A percentile compares a stretch with the other conserved stretches of the same genome.
Evolutionary conservation across 2,888 invertebrate genomes (phyloP).

Genomic region (Parapristionchus giblindavisi): DNA sequence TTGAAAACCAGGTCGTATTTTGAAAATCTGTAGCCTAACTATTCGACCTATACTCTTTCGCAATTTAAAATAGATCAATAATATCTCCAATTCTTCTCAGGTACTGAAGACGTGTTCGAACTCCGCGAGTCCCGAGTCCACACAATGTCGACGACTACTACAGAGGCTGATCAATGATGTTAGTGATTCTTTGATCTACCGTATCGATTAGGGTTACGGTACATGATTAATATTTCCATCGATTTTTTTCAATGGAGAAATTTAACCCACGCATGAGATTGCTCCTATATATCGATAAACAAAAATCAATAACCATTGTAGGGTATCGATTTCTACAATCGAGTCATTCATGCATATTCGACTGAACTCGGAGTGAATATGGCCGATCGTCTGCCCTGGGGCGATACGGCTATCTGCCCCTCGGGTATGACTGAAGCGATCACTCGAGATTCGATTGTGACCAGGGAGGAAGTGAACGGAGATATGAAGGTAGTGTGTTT

Average conservation of each 20-base stretch:
- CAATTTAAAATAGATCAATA: too few relatives aligned
- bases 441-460: not conserved
- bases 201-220: too few relatives aligned
- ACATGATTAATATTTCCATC: too few relatives aligned
- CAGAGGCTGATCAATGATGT: conserved; percentile 30
- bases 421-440: not conserved
- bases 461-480: conserved; percentile 18
- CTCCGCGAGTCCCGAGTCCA: conserved; percentile 23
- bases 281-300: not conserved
- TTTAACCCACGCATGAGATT: too few relatives aligned
- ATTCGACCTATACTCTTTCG: too few relatives aligned
- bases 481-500: not conserved
- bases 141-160: conserved; percentile 21
- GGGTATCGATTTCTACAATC: conserved; percentile 32
- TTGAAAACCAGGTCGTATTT: not conserved
- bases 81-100: conserved; percentile 11
- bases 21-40: too few relatives aligned
- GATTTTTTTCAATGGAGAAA: too few relatives aligned
- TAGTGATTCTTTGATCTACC: too few relatives aligned
- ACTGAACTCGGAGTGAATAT: not conserved
- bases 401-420: conserved; percentile 7
- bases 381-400: conserved; percentile 8
- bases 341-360: conserved; percentile 8
- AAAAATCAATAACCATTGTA: not conserved
- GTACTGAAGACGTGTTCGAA: conserved; percentile 31